phyloP scores from a whole-genome alignment of 35 echinoderm and acorn worm species.

The Holothuria glaberrima region DNA sequence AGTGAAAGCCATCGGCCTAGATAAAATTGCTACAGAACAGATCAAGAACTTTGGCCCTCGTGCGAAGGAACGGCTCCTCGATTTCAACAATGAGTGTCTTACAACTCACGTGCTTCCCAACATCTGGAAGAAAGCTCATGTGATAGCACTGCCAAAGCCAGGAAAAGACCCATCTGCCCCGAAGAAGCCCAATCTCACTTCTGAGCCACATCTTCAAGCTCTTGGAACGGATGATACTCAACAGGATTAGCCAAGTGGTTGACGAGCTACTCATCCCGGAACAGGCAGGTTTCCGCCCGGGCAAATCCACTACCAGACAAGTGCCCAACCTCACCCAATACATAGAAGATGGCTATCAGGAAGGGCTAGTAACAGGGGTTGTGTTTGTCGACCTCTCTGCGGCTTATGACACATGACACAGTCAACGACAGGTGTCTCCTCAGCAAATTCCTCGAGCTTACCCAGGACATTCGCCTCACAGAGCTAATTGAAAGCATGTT shows the following conservation, averaged over 20 bases:
- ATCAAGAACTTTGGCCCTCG: conserved; percentile 57
- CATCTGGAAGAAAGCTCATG: conserved; percentile 48
- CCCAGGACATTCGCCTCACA: too few relatives aligned
- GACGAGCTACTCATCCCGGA: conserved; percentile 68
- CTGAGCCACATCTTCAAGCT: conserved; percentile 69
- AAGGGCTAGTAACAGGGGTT: conserved; percentile 37
- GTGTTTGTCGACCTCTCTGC: too few relatives aligned
- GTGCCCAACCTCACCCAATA: too few relatives aligned
- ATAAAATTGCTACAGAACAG: conserved; percentile 57
- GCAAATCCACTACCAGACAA: conserved; percentile 59
- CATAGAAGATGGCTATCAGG: conserved; percentile 75
- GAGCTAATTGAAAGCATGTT: conserved; percentile 53
- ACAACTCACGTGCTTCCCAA: conserved; percentile 46
- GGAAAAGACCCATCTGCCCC: conserved; percentile 53
- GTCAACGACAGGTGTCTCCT: conserved; percentile 63
- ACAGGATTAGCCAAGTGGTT: conserved; percentile 34
- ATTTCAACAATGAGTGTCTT: conserved; percentile 54
- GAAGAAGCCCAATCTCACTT: conserved; percentile 68
- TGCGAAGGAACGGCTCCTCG: conserved; percentile 54
- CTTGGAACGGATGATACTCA: conserved; percentile 65
- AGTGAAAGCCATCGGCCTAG: conserved; percentile 40
- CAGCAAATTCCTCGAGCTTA: conserved; percentile 34
- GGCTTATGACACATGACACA: conserved; percentile 59
- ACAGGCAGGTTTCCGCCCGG: conserved; percentile 63
- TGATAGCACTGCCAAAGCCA: conserved; percentile 62